These are phyloP conservation scores for Patella pellucida DNA, from an alignment of 2,888 invertebrate species.

Conservation along the genomic window DNA sequence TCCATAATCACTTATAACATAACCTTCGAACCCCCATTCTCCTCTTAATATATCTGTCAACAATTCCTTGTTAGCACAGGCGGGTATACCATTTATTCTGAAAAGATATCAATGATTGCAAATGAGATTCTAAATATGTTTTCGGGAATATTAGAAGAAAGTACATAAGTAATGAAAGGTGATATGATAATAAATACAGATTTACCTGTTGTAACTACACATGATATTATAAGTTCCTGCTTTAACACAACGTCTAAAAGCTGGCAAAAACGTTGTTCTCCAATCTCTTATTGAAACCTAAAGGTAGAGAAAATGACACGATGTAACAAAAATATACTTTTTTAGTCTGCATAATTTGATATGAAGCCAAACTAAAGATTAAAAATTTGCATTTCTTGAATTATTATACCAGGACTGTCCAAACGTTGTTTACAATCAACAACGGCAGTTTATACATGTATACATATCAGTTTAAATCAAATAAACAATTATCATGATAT, in stretches of 20 bases:
- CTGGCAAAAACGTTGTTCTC: constrained; percentile 50
- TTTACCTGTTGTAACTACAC: constrained; percentile 54
- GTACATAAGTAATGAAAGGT: too few species aligned
- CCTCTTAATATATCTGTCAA: constrained; percentile 54
- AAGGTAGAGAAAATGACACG: neutral
- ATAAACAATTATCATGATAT: too few species aligned
- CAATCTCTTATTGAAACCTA: constrained; percentile 35
- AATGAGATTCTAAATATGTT: too few species aligned
- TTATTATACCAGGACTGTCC: too few species aligned
- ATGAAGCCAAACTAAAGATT: too few species aligned
- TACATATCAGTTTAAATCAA: too few species aligned
- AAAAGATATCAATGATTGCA: constrained; percentile 5
- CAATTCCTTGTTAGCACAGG: constrained; percentile 57
- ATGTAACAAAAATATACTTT: too few species aligned
- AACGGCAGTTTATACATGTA: too few species aligned
- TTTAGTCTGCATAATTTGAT: too few species aligned
- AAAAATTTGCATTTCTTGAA: too few species aligned
- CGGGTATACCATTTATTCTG: constrained; percentile 61
- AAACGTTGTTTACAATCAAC: too few species aligned
- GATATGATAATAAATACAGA: neutral
- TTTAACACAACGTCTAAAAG: constrained; percentile 47
- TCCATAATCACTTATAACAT: constrained; percentile 58
- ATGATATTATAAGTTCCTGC: constrained; percentile 50
- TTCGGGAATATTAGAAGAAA: too few species aligned
- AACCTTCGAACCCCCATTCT: constrained; percentile 60